These are phyloP conservation scores for Origma solitaria DNA, from an alignment of 2,113 vertebrate genomes.

Conservation along the genomic window DNA sequence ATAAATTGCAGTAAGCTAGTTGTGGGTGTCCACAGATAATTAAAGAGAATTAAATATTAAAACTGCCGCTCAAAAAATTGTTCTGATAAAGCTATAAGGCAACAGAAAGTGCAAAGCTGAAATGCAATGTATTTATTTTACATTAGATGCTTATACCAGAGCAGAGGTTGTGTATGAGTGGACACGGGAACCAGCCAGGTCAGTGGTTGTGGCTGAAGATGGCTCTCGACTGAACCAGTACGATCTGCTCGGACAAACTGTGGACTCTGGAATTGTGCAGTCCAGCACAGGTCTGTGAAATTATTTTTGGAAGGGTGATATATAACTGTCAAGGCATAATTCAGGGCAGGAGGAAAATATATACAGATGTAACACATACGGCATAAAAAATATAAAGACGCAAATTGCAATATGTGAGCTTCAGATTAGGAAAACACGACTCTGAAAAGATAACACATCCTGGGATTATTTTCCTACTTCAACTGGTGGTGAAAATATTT, in stretches of 20 bases:
- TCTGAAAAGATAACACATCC: neutral
- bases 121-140: neutral
- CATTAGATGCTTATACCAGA: slow-evolving; percentile 92
- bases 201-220: slow-evolving; percentile 96
- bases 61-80: neutral
- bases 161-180: slow-evolving; percentile 96
- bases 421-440: neutral
- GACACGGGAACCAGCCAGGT: slow-evolving; percentile 90
- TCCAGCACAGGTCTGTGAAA: slow-evolving; percentile 89
- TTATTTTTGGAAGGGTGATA: neutral
- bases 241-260: slow-evolving; percentile 92
- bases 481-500: neutral
- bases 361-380: neutral
- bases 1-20: neutral
- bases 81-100: neutral
- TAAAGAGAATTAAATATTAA: neutral
- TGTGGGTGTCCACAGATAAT: neutral
- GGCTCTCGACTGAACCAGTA: slow-evolving; percentile 97
- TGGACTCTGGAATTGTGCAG: slow-evolving; percentile 95
- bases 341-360: neutral
- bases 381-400: no score
- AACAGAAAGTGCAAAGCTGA: neutral
- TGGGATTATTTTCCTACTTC: neutral
- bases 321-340: neutral
- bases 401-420: neutral